phyloP scores from a whole-genome alignment of 1,140 invertebrate species.

The Nilaparvata lugens region DNA sequence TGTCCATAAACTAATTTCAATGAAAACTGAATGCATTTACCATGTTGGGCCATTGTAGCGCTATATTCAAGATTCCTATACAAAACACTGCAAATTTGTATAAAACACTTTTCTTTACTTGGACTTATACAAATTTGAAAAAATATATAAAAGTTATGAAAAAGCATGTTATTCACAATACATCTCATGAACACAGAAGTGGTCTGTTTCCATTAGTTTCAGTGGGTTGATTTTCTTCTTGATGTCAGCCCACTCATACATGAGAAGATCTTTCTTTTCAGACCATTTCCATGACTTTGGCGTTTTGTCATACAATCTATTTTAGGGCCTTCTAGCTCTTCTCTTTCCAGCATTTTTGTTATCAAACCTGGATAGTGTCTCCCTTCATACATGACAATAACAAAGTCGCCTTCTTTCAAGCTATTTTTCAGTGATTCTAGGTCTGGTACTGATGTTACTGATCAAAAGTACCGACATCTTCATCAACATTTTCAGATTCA shows the following conservation, averaged over 20 bases:
- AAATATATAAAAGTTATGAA: background rate
- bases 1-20: background rate
- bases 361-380: background rate
- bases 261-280: conserved; percentile 3
- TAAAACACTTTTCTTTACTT: background rate
- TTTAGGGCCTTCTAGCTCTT: background rate
- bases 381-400: background rate
- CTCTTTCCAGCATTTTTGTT: background rate
- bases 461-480: background rate
- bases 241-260: conserved; percentile 10
- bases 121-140: background rate
- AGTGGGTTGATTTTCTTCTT: conserved; percentile 7
- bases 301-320: conserved; percentile 13
- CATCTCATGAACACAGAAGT: background rate
- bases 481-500: background rate
- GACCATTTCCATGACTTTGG: conserved; percentile 16
- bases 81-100: background rate
- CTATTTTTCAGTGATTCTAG: background rate
- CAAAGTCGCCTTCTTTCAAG: conserved; percentile 6
- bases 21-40: background rate
- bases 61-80: background rate
- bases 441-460: background rate
- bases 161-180: background rate
- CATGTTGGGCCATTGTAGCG: background rate
- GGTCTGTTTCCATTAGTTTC: conserved; percentile 1